These are phyloP conservation scores for Hycleus phaleratus DNA, from an alignment of 1,140 invertebrate species.

Conservation along the genomic window DNA sequence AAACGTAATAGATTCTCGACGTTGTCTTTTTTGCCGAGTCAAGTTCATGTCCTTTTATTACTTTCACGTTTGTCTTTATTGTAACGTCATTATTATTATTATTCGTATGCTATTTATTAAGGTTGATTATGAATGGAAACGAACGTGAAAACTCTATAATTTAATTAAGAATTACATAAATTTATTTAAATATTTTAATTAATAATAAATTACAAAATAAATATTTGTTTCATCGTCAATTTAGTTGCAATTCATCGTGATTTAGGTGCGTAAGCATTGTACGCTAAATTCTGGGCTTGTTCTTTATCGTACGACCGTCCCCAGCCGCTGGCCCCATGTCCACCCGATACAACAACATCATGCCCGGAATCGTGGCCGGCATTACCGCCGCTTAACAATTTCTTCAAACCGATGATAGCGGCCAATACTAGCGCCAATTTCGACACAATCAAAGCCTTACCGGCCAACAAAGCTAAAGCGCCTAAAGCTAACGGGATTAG, in stretches of 20 bases:
- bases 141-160: too few relatives aligned
- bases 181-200: too few relatives aligned
- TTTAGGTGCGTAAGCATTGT: slow-evolving; percentile 52
- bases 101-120: too few relatives aligned
- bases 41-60: too few relatives aligned
- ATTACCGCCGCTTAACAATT: slow-evolving; percentile 58
- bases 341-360: slow-evolving; percentile 61
- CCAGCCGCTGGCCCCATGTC: slow-evolving; percentile 57
- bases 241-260: slow-evolving; percentile 1
- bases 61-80: too few relatives aligned
- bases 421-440: slow-evolving; percentile 73
- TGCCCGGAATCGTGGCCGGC: slow-evolving; percentile 49
- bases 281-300: slow-evolving; percentile 52
- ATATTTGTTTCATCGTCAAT: slow-evolving; percentile 6
- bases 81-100: too few relatives aligned
- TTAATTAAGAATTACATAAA: too few relatives aligned
- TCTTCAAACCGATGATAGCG: slow-evolving; percentile 76
- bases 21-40: too few relatives aligned
- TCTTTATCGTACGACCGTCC: slow-evolving; percentile 57
- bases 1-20: too few relatives aligned
- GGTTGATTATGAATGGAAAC: too few relatives aligned
- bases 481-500: slow-evolving; percentile 71
- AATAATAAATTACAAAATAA: slow-evolving; percentile 2
- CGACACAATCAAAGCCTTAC: slow-evolving; percentile 75
- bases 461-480: slow-evolving; percentile 68